phyloP scores from a whole-genome alignment of 2,888 invertebrate species.

The Antheraea assamensis region DNA sequence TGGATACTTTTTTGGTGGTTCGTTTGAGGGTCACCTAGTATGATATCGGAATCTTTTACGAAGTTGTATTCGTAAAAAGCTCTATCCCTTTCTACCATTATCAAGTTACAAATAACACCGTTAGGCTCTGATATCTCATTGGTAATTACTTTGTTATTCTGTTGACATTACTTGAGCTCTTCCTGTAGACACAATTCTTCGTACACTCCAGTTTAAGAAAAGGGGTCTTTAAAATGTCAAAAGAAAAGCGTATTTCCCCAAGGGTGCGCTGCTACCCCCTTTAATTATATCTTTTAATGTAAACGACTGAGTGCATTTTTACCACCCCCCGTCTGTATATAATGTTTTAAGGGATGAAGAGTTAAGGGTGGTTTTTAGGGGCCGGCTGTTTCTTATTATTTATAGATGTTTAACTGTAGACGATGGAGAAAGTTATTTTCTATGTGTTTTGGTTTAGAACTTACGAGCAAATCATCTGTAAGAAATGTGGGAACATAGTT shows the following conservation, averaged over 20 bases:
- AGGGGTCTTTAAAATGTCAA: constrained; percentile 79
- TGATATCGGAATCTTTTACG: no score
- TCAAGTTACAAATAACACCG: no score
- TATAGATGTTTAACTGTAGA: constrained; percentile 30
- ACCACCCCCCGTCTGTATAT: constrained; percentile 55
- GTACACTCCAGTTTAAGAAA: constrained; percentile 63
- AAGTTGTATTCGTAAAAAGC: no score
- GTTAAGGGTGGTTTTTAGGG: constrained; percentile 40
- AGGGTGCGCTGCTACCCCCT: constrained; percentile 69
- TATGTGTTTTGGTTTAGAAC: neutral
- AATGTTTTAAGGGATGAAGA: constrained; percentile 44
- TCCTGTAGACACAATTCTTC: constrained; percentile 25
- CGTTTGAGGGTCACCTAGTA: no score
- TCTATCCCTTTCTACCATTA: no score
- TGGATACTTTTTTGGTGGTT: no score
- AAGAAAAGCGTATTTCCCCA: constrained; percentile 76
- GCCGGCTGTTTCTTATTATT: constrained; percentile 29
- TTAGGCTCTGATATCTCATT: no score
- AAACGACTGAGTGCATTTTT: constrained; percentile 79
- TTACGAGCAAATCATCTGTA: neutral
- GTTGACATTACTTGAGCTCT: constrained; percentile 18
- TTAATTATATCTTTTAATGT: constrained; percentile 82
- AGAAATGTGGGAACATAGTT: no score
- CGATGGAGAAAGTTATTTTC: neutral
- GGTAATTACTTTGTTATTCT: no score